These are phyloP conservation scores for Enteromius anoplus DNA, from an alignment of 2,797 vertebrate genomes.

Conservation along the genomic window DNA sequence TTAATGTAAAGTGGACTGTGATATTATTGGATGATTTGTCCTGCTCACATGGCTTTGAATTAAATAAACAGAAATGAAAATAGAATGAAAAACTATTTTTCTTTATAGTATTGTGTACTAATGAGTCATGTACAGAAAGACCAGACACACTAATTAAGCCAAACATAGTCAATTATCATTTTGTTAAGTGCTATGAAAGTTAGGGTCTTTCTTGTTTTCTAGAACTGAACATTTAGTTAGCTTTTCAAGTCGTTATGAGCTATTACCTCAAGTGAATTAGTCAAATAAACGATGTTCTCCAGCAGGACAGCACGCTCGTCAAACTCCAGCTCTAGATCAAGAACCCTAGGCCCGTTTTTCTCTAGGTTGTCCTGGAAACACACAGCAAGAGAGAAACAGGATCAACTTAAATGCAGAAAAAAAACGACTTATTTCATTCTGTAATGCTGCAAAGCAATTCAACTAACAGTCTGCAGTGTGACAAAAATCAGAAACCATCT, in stretches of 20 bases:
- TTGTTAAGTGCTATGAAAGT: neutral
- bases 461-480: neutral
- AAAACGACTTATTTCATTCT: neutral
- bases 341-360: slow-evolving; percentile 87
- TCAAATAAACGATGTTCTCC: slow-evolving; percentile 95
- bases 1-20: too few relatives aligned
- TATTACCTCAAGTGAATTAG: slow-evolving; percentile 91
- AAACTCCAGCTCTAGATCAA: slow-evolving; percentile 94
- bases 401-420: neutral
- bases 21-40: too few relatives aligned
- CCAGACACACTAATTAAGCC: too few relatives aligned
- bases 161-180: neutral
- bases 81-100: too few relatives aligned
- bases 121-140: neutral
- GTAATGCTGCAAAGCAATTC: neutral
- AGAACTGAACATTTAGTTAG: neutral
- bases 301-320: slow-evolving; percentile 90
- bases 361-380: slow-evolving; percentile 90
- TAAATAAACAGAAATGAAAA: too few relatives aligned
- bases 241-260: neutral
- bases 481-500: too few relatives aligned
- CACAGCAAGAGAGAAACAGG: neutral
- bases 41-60: too few relatives aligned
- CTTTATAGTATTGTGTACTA: too few relatives aligned
- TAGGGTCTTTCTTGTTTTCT: neutral